phyloP scores from a whole-genome alignment of 2,113 vertebrate genomes.

The Scytalopus superciliaris region DNA sequence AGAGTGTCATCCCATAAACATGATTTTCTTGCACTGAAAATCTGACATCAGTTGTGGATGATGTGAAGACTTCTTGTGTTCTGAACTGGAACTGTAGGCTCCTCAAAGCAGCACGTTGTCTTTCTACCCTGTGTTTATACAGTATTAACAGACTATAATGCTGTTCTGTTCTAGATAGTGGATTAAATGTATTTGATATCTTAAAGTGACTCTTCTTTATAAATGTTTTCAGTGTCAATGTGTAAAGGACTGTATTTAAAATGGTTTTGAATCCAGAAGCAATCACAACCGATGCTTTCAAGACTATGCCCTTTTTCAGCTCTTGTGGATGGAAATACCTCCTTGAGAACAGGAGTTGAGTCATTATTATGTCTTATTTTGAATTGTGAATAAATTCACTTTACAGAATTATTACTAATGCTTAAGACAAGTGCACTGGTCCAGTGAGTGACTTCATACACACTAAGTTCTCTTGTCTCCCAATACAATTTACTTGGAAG shows the following conservation, averaged over 20 bases:
- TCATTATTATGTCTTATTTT: constrained; percentile 17
- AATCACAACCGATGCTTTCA: not conserved
- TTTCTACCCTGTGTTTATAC: not conserved
- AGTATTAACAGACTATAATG: not conserved
- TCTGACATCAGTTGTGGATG: not conserved
- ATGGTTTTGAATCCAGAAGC: not conserved
- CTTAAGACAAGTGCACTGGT: not conserved
- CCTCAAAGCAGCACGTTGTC: not conserved
- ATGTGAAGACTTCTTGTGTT: not conserved
- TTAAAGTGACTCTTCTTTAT: not conserved
- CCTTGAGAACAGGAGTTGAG: not conserved
- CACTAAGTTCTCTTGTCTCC: not conserved
- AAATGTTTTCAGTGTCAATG: not conserved
- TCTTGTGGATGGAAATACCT: not conserved
- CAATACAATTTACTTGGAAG: not conserved
- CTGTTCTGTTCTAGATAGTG: not conserved
- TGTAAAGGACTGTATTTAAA: not conserved
- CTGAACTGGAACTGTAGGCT: not conserved
- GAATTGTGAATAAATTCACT: constrained; percentile 21
- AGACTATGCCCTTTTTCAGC: not conserved
- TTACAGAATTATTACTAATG: not conserved
- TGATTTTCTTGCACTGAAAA: not conserved
- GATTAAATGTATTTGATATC: not conserved
- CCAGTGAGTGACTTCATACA: not conserved
- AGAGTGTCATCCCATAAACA: not conserved